Evolutionary conservation across 2,797 vertebrate genomes (phyloP).

Genomic region (Anableps anableps): DNA sequence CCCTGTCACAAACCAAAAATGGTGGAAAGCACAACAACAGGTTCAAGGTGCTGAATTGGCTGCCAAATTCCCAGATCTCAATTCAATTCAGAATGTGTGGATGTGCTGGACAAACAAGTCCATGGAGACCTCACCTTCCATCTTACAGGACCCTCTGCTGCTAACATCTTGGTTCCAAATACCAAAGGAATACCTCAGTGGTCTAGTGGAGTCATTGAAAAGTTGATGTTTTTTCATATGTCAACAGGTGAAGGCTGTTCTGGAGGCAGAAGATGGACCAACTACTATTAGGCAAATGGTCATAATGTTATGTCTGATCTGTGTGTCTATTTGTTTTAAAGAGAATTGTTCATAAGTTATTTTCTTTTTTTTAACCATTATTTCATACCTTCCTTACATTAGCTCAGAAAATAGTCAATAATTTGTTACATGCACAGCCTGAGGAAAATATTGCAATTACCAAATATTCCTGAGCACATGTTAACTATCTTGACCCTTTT

Average conservation of each 20-base stretch:
- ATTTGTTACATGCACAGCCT: neutral
- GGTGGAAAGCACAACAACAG: neutral
- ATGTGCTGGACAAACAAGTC: neutral
- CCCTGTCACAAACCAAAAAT: neutral
- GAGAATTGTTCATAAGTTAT: neutral
- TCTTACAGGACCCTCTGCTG: neutral
- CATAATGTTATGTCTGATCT: neutral
- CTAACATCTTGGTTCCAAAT: neutral
- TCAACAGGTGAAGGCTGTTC: neutral
- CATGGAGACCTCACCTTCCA: neutral
- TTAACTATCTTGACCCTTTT: neutral
- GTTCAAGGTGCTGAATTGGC: neutral
- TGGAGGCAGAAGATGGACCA: neutral
- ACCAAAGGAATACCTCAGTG: neutral
- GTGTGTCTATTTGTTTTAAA: neutral
- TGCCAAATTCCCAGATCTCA: neutral
- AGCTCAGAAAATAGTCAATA: neutral
- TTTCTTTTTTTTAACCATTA: neutral
- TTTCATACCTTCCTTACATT: neutral
- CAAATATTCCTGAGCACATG: slow-evolving; percentile 47
- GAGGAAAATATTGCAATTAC: slow-evolving; percentile 31
- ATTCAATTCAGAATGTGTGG: neutral
- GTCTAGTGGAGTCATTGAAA: neutral
- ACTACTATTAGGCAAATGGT: neutral
- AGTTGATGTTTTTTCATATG: neutral